These are phyloP conservation scores for Rhimphoctona megacephalus DNA, from an alignment of 2,888 invertebrate species.

Conservation along the genomic window DNA sequence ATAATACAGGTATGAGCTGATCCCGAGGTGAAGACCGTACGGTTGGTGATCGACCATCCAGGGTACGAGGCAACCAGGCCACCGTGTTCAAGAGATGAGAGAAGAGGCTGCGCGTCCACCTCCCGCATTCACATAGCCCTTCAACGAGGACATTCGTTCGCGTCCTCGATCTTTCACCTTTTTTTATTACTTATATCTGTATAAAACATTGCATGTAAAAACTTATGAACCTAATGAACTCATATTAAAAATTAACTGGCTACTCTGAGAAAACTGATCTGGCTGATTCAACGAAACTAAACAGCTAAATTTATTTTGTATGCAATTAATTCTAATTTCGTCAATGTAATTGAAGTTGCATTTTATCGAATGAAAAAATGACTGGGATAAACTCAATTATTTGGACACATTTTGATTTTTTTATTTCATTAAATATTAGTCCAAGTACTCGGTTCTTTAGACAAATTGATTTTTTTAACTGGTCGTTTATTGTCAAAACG, in stretches of 20 bases:
- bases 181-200: conserved; percentile 20
- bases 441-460: background rate
- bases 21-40: conserved; percentile 53
- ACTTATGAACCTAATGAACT: background rate
- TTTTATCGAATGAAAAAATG: background rate
- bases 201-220: background rate
- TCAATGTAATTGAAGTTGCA: background rate
- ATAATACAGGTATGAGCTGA: conserved; percentile 23
- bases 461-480: background rate
- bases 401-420: too few relatives aligned
- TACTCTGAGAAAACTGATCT: background rate
- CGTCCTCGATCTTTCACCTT: conserved; percentile 26
- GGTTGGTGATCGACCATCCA: conserved; percentile 69
- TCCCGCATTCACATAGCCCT: conserved; percentile 40
- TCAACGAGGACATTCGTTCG: conserved; percentile 31
- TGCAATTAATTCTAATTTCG: background rate
- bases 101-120: conserved; percentile 61
- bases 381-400: background rate
- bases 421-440: background rate
- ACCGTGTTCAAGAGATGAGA: conserved; percentile 66
- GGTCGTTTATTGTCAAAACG: background rate
- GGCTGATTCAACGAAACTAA: background rate
- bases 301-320: background rate
- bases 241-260: background rate
- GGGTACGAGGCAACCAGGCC: conserved; percentile 75